Evolutionary conservation across 2,888 invertebrate species (phyloP), one percentile per base, ranked within the genome.

Genomic region (Spodoptera picta): DNA sequence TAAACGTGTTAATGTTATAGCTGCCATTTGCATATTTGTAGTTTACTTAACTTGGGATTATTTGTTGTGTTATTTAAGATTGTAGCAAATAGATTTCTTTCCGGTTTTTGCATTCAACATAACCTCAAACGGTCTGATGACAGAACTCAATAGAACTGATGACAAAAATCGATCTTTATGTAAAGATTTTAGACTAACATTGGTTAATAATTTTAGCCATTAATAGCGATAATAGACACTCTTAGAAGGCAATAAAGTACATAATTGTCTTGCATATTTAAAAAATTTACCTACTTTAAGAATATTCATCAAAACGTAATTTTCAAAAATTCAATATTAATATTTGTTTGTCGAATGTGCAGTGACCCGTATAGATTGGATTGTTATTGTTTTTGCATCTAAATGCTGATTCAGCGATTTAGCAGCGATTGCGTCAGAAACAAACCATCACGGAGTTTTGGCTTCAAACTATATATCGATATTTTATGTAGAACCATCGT

Each of bases 11-110:
- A 67, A 78, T 63, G 70, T 65, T 60, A 48, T 47, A 50, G 66
- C 45, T 36, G 59, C 48, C 61, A 79, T 77, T 77, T 79, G 66
- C 63, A 73, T 79, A 36, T 65, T 73, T 69, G 65, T 58, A 59
- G 46, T 54, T 52, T 60, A 54, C 58, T 68, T 75, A 55, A 60
- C 23, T 43, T 52, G 52, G 41, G 52, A 69, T 69, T 36, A 31
- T 48, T 56, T 24, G 31, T 36, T 73, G 60, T 56, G 59, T 69
- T 63, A 50, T 58, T 48, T n/a, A 31, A 31, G 44, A 31, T 65
- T 67, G 60, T 24, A 36, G 66, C 10, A 54, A 53, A 31, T 9
- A 24, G 31, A 54, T 72, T 65, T 47, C 1, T 36, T 36, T 5
- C 9, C 6, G 36, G 36, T 4, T 36, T 36, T 36, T 36, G 24